Conservation (phyloP, 2,888 invertebrate species). For the Stictocephala bisonia region DNA sequence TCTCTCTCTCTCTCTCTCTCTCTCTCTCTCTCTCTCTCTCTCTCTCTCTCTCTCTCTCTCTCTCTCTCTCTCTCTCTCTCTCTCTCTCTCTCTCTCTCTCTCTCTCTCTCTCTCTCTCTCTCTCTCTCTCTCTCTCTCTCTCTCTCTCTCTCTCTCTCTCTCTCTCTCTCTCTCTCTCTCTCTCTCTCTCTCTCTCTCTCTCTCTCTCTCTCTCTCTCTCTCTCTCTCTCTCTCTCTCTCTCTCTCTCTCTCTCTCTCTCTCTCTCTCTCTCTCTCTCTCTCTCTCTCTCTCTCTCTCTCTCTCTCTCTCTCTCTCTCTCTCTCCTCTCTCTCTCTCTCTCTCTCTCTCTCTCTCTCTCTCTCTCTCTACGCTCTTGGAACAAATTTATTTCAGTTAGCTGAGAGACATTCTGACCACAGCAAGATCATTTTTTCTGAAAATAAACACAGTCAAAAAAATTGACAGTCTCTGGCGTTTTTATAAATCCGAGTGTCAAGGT, state of each 20-base stretch:
- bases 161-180: not conserved
- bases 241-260: not conserved
- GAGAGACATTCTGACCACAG: too few species aligned
- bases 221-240: not conserved
- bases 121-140: not conserved
- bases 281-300: not conserved
- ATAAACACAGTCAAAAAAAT: too few species aligned
- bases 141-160: not conserved
- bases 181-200: not conserved
- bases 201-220: not conserved
- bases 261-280: not conserved
- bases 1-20: not conserved
- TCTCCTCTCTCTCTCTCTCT: too few species aligned
- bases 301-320: not conserved
- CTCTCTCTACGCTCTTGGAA: too few species aligned
- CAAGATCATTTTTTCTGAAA: too few species aligned
- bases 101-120: conserved; percentile 14
- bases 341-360: too few species aligned
- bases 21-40: not conserved
- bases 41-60: not conserved
- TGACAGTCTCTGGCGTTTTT: too few species aligned
- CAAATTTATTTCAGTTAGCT: too few species aligned
- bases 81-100: conserved; percentile 17
- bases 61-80: not conserved
- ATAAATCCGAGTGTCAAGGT: too few species aligned